These are phyloP conservation scores for Pollenia angustigena DNA, from an alignment of 2,888 invertebrate genomes.

Conservation along the genomic window DNA sequence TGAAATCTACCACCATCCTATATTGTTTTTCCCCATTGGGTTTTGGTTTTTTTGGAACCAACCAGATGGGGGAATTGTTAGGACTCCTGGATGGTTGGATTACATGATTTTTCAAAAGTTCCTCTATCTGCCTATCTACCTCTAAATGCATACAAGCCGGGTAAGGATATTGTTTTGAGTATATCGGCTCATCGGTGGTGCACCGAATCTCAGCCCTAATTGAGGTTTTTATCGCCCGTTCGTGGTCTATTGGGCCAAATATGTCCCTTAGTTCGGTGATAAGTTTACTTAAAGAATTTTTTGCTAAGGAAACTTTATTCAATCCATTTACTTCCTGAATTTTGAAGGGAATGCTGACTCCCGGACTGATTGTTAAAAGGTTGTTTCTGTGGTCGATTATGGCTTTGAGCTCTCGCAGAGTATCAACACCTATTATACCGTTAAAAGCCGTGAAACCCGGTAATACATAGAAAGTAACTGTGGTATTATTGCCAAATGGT, in stretches of 20 bases:
- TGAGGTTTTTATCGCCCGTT: not conserved
- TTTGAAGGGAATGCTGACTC: constrained; percentile 10
- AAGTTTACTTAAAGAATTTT: not conserved
- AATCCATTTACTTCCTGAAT: not conserved
- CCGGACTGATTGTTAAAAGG: constrained; percentile 24
- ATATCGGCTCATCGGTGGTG: no score
- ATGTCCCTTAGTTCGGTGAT: constrained; percentile 1
- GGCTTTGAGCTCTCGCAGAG: constrained; percentile 62
- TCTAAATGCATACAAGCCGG: no score
- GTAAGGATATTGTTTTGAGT: no score
- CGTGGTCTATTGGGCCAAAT: constrained; percentile 11
- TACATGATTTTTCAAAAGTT: constrained; percentile 77
- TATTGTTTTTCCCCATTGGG: no score
- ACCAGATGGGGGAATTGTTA: constrained; percentile 66
- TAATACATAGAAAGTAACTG: constrained; percentile 55
- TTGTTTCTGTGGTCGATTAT: constrained; percentile 54
- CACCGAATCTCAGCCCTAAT: not conserved
- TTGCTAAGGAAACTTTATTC: not conserved
- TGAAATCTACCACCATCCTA: no score
- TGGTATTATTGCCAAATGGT: constrained; percentile 38
- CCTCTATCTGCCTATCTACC: not conserved
- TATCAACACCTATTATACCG: constrained; percentile 67
- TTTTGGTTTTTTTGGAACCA: no score
- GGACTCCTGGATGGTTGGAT: constrained; percentile 77
- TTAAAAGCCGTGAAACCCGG: constrained; percentile 56